Conservation (phyloP, 2,113 vertebrate genomes). For the Typhlomys cinereus region DNA sequence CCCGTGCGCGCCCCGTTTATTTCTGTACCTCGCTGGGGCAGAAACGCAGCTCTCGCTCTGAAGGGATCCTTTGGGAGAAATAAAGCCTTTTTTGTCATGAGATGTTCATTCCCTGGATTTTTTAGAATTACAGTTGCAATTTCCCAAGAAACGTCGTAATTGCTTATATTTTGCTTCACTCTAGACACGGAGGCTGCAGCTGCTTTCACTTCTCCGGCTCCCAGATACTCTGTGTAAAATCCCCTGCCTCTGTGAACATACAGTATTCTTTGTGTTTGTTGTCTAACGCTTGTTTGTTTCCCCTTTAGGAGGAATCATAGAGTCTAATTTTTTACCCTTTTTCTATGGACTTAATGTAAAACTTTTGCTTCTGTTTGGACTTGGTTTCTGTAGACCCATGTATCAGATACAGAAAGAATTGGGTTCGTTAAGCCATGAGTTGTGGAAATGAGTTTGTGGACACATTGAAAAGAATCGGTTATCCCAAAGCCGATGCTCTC, state of each 20-base stretch:
- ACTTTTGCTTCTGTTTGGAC: slow-evolving; percentile 59
- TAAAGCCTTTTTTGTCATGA: neutral
- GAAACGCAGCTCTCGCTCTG: too few relatives aligned
- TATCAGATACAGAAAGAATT: neutral
- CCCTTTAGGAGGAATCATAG: slow-evolving; percentile 57
- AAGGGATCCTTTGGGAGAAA: neutral
- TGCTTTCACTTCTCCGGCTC: neutral
- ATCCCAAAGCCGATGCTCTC: slow-evolving; percentile 86
- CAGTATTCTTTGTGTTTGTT: neutral
- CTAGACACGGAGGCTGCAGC: neutral
- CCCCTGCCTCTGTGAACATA: neutral
- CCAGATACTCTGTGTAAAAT: neutral
- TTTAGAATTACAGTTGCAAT: slow-evolving; percentile 12
- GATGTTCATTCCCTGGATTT: neutral
- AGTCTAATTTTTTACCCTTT: slow-evolving; percentile 6
- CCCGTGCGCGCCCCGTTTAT: too few relatives aligned
- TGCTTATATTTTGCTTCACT: neutral
- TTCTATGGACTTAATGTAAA: slow-evolving; percentile 49
- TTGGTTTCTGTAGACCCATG: slow-evolving; percentile 56
- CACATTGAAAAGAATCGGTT: slow-evolving; percentile 89
- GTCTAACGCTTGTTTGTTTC: slow-evolving; percentile 68
- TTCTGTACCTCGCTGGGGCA: too few relatives aligned
- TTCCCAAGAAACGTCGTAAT: neutral
- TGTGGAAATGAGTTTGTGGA: slow-evolving; percentile 92
- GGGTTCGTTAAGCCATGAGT: slow-evolving; percentile 82